Evolutionary conservation across 2,113 vertebrate genomes (phyloP), one percentile per base, ranked within the genome.

Genomic region (Ahaetulla prasina): DNA sequence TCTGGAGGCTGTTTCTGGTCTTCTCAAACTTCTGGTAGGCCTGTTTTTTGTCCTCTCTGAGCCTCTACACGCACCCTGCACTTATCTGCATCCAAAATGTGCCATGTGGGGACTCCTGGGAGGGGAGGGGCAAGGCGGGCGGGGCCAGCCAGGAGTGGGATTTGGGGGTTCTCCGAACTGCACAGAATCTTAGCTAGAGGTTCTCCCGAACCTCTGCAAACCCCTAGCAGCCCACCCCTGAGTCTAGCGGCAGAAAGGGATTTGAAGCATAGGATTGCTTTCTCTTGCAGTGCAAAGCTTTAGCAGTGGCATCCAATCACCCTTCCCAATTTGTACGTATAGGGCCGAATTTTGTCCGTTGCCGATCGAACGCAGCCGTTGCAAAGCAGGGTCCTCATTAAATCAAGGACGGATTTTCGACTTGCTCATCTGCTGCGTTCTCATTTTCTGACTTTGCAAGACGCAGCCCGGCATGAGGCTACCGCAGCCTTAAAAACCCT

Each of bases 401-500:
- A 90, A 93, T 30, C 89, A 90, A 55, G 60, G 89, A 47, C 18
- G 39, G 91, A 16, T 2, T 39, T 27, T 86, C 8, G 30, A 1
- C 0, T 50, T 50, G 85, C 94, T 87, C 35, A 90, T 93, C 92
- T 55, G 39, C 85, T 74, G 74, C 88, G 27, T 94, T 90, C 35
- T 49, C 80, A 87, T 93, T 94, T 95, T 93, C 91, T 27, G 87
- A 87, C 25, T 89, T 27, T 91, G 47, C 27, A 47, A 57, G 88
- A 88, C 80, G 91, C 93, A 94, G 91, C 68, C 91, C 86, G 45
- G n/a, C 80, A 27, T 57, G 25, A 43, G 16, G 68, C 92, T 93
- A 23, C 49, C 49, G 91, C 93, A 63, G 85, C 80, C 93, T 93
- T 11, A 27, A 96, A 96, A 92, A 89, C 49, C 45, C 87, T 74